These are phyloP conservation scores for Loripinus fragilis DNA, from an alignment of 2,888 invertebrate species.

Conservation along the genomic window DNA sequence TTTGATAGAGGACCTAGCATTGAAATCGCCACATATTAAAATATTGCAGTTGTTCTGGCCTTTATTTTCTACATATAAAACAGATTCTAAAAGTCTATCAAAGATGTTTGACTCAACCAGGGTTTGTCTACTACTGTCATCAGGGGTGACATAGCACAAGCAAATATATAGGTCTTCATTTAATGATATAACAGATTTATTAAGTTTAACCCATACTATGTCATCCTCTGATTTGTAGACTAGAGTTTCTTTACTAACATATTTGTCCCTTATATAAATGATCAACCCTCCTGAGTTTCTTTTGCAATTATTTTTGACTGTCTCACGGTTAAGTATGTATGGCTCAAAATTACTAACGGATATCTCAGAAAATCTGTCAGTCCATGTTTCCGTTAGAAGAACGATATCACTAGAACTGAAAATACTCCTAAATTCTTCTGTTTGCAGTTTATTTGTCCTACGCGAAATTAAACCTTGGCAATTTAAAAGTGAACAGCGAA, in stretches of 20 bases:
- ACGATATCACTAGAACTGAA: neutral
- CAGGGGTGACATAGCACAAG: neutral
- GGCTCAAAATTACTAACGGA: neutral
- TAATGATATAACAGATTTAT: neutral
- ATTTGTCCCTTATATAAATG: neutral
- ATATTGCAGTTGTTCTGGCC: neutral
- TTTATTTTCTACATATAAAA: neutral
- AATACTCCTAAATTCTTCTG: neutral
- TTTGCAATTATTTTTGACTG: neutral
- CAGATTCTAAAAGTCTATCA: neutral
- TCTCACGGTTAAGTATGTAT: neutral
- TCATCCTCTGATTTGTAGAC: neutral
- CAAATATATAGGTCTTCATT: neutral
- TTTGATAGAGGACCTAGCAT: neutral
- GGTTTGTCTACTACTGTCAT: neutral
- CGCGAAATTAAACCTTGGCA: neutral
- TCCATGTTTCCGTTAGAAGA: neutral
- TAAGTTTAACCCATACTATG: neutral
- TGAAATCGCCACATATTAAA: neutral
- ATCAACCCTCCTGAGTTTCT: neutral
- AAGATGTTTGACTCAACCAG: neutral
- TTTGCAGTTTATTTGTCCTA: neutral
- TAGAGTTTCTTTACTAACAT: neutral
- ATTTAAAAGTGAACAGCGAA: neutral
- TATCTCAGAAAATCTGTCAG: neutral